Percentiles rank a stretch among this genome's conserved stretches.
phyloP scores from a whole-genome alignment of 1,140 invertebrate genomes.

The Polyergus mexicanus region DNA sequence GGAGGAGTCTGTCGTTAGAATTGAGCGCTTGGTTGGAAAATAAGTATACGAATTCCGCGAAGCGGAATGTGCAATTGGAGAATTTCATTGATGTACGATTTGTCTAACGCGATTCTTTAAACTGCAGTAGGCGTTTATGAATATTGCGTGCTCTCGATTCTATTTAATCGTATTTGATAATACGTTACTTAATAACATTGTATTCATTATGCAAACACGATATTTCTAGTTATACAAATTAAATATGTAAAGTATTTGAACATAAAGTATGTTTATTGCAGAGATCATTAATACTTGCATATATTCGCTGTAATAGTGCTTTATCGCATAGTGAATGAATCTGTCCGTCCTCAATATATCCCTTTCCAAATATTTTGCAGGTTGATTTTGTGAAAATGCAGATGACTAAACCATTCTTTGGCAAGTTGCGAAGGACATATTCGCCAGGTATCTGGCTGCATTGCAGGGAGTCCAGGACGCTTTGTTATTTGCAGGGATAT shows the following conservation, averaged over 20 bases:
- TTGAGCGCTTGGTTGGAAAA: constrained; percentile 94
- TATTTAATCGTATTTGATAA: neutral
- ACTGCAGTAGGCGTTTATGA: neutral
- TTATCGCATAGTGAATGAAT: neutral
- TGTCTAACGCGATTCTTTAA: neutral
- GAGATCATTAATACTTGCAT: neutral
- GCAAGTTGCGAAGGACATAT: constrained; percentile 91
- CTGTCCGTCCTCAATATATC: neutral
- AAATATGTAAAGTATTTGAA: neutral
- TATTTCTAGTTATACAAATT: neutral
- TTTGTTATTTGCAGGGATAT: constrained; percentile 90
- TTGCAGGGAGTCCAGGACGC: constrained; percentile 90
- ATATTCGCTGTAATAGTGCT: neutral
- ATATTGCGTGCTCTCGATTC: neutral
- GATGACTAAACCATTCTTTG: constrained; percentile 95
- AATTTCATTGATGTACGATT: constrained; percentile 89
- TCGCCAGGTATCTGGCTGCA: constrained; percentile 93
- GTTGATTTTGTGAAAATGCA: constrained; percentile 95
- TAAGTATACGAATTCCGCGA: constrained; percentile 90
- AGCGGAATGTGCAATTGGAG: constrained; percentile 92
- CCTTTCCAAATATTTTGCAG: constrained; percentile 80
- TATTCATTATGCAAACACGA: neutral
- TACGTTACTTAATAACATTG: neutral
- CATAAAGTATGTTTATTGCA: neutral
- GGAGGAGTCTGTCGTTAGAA: constrained; percentile 93